Percentiles rank a stretch among this genome's conserved stretches.
Conservation (phyloP, 2,797 vertebrate genomes). For the Alca torda region DNA sequence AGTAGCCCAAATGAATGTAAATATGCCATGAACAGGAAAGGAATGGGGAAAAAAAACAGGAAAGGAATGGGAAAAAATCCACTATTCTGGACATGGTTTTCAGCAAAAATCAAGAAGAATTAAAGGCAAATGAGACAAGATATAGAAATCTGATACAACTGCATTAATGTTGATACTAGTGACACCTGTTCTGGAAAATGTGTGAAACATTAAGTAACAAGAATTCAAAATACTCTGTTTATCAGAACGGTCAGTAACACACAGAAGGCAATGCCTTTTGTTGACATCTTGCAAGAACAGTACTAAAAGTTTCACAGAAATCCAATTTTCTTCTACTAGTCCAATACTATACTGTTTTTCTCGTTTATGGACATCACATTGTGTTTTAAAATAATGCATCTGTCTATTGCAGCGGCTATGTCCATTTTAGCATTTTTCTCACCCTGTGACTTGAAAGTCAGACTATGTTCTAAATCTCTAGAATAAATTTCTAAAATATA, state of each 20-base stretch:
- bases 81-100: not conserved
- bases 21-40: not conserved
- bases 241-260: not conserved
- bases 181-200: not conserved
- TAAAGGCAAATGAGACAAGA: not conserved
- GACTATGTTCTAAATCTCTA: not conserved
- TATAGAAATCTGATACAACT: not conserved
- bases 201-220: not conserved
- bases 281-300: not conserved
- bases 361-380: not conserved
- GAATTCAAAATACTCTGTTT: not conserved
- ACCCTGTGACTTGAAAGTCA: constrained; percentile 31
- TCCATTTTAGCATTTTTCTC: constrained; percentile 40
- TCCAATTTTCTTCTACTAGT: not conserved
- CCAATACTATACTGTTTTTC: not conserved
- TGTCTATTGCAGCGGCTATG: constrained; percentile 8
- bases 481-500: constrained; percentile 43
- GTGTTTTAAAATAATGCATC: constrained; percentile 7
- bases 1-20: not conserved
- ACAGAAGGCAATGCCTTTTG: not conserved
- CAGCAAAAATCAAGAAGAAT: not conserved
- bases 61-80: not conserved
- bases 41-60: not conserved
- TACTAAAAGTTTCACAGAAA: not conserved
- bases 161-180: not conserved